phyloP scores from a whole-genome alignment of 2,113 vertebrate genomes.

The Callopanchax toddi region DNA sequence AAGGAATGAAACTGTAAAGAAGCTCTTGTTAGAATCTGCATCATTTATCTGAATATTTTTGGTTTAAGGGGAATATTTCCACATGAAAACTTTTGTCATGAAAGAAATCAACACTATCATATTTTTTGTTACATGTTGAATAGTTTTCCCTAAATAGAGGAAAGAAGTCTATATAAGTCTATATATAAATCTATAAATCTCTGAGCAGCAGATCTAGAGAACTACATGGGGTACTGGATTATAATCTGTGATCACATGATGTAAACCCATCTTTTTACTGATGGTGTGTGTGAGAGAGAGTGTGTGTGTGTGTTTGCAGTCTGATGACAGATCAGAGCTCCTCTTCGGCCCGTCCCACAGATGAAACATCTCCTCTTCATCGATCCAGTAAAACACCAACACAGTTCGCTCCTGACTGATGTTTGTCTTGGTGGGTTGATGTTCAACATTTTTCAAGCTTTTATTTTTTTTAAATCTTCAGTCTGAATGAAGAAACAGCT shows the following conservation, averaged over 20 bases:
- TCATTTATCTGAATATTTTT: conserved; percentile 66
- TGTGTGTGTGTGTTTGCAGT: conserved; percentile 9
- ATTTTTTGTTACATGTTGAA: conserved; percentile 89
- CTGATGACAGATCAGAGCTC: no score
- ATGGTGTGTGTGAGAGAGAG: conserved; percentile 4
- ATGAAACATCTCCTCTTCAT: no score
- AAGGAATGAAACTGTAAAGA: conserved; percentile 77
- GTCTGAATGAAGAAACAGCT: no score
- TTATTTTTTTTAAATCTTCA: no score
- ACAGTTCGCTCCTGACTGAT: no score
- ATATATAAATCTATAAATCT: conserved; percentile 55
- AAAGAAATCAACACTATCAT: conserved; percentile 89
- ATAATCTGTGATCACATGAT: conserved; percentile 84
- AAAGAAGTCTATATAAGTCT: conserved; percentile 62
- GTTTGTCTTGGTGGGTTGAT: no score
- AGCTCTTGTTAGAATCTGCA: conserved; percentile 87
- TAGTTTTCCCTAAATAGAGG: conserved; percentile 87
- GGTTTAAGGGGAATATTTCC: conserved; percentile 57
- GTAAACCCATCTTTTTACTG: conserved; percentile 85
- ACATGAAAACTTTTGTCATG: conserved; percentile 72
- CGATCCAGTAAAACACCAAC: no score
- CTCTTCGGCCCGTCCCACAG: no score
- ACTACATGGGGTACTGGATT: conserved; percentile 92
- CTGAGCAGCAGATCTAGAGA: conserved; percentile 84
- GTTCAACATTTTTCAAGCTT: no score